A percentile compares a stretch with the other conserved stretches of the same genome.
Conservation (phyloP, 1,140 invertebrate species). For the Adelges cooleyi region DNA sequence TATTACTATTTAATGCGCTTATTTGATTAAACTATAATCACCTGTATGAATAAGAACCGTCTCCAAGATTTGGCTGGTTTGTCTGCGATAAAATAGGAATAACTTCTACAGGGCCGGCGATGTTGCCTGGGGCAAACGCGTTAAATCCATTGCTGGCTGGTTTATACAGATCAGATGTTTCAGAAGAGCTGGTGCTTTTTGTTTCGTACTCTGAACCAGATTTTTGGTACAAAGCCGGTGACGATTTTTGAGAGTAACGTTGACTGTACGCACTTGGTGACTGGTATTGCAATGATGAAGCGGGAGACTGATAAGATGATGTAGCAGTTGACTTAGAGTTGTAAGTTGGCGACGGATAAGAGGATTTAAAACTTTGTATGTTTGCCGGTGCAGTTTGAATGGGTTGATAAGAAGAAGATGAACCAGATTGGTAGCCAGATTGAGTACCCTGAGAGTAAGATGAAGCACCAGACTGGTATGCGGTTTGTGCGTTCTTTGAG, state of each 20-base stretch:
- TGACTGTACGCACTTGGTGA: neutral
- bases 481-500: neutral
- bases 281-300: neutral
- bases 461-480: neutral
- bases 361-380: no score
- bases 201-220: neutral
- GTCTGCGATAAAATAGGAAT: constrained; percentile 33
- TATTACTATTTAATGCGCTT: neutral
- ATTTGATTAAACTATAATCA: constrained; percentile 1
- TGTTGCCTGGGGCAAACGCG: constrained; percentile 12
- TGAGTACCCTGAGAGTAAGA: neutral
- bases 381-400: no score
- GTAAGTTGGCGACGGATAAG: neutral
- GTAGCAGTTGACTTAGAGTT: neutral
- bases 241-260: neutral
- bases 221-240: neutral
- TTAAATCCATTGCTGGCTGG: neutral
- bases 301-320: neutral
- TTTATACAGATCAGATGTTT: neutral
- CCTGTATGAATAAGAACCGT: constrained; percentile 34
- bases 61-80: constrained; percentile 33
- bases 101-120: constrained; percentile 24
- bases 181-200: neutral
- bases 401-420: no score
- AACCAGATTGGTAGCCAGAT: no score